Evolutionary conservation across 2,113 vertebrate genomes (phyloP).

Genomic region (Edolisoma coerulescens): DNA sequence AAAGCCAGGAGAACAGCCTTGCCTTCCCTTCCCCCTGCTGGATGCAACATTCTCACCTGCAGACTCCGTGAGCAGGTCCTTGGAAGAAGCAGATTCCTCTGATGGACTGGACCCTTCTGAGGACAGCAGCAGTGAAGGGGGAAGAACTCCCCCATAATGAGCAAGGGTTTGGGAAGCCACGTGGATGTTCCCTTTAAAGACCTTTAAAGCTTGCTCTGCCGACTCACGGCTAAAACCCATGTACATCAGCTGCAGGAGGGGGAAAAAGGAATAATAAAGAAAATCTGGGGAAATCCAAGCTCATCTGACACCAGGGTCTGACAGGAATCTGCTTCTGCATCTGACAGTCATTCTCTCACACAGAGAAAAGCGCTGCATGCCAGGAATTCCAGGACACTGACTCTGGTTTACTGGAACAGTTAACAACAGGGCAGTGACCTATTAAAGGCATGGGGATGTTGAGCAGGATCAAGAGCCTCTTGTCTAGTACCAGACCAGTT

Average conservation of each 20-base stretch:
- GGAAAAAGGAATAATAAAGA: not conserved
- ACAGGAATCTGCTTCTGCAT: not conserved
- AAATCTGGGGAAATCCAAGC: not conserved
- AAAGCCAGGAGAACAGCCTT: not conserved
- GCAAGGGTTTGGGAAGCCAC: constrained; percentile 84
- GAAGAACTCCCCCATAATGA: constrained; percentile 79
- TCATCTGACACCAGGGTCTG: not conserved
- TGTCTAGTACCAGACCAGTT: not conserved
- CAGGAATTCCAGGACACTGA: constrained; percentile 55
- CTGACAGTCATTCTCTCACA: not conserved
- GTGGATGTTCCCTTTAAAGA: constrained; percentile 81
- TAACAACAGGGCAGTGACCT: constrained; percentile 46
- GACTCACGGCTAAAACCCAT: constrained; percentile 79
- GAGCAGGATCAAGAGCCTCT: not conserved
- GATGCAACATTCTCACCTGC: constrained; percentile 55
- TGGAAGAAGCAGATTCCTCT: constrained; percentile 77
- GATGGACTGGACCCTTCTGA: constrained; percentile 59
- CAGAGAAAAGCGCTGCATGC: not conserved
- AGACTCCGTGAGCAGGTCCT: constrained; percentile 56
- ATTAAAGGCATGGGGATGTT: not conserved
- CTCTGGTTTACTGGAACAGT: constrained; percentile 51
- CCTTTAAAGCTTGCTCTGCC: constrained; percentile 73
- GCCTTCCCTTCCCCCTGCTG: too few relatives aligned
- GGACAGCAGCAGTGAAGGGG: constrained; percentile 65
- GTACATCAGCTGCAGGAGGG: constrained; percentile 75